A percentile compares a stretch with the other conserved stretches of the same genome.
phyloP scores from a whole-genome alignment of 2,797 vertebrate genomes.

The Arremon brunneinucha region DNA sequence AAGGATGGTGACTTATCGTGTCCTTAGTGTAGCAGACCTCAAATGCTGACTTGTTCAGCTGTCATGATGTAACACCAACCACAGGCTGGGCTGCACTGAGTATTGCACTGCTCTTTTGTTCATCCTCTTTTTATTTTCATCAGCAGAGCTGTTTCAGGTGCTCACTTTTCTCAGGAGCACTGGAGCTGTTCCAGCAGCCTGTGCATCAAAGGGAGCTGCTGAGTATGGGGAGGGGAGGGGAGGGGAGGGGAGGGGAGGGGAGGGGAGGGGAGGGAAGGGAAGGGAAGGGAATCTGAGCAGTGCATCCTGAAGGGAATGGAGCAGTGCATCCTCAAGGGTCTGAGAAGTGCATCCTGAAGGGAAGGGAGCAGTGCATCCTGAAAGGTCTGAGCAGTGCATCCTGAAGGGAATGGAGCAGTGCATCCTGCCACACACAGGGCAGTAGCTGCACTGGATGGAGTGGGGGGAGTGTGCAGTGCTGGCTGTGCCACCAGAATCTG shows the following conservation, averaged over 20 bases:
- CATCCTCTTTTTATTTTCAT: not conserved
- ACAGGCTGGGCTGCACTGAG: not conserved
- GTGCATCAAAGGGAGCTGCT: not conserved
- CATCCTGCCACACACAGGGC: not conserved
- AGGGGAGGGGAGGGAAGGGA: not conserved
- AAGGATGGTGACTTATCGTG: not conserved
- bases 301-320: not conserved
- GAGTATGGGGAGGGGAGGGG: not conserved
- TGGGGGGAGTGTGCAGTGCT: not conserved
- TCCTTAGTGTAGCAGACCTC: not conserved
- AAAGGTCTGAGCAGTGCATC: too few relatives aligned
- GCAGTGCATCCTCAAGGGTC: too few relatives aligned
- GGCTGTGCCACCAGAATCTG: not conserved
- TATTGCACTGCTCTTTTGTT: not conserved
- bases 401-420: fast-evolving
- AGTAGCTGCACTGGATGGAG: not conserved
- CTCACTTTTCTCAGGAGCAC: not conserved
- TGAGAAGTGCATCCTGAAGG: too few relatives aligned
- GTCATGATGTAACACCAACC: not conserved
- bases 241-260: not conserved
- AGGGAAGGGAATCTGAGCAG: not conserved
- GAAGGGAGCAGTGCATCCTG: too few relatives aligned
- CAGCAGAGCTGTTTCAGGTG: not conserved
- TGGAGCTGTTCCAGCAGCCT: not conserved
- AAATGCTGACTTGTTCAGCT: not conserved